Conservation (phyloP, 2,113 vertebrate genomes). For the Cyanoderma ruficeps region DNA sequence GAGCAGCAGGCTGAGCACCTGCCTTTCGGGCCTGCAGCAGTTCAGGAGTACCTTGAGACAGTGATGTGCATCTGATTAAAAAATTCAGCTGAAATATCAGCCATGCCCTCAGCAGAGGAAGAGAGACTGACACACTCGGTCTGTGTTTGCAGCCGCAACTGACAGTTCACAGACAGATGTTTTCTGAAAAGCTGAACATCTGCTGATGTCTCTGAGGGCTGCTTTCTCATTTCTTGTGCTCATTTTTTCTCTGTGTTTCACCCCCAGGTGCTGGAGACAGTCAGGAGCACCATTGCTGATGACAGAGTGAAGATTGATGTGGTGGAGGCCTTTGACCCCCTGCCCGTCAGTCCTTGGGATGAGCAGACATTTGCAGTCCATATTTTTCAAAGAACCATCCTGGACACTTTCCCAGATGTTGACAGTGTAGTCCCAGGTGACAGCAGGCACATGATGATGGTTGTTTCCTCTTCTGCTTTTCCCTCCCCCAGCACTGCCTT, state of each 20-base stretch:
- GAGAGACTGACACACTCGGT: background rate
- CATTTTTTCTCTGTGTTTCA: background rate
- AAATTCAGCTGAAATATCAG: background rate
- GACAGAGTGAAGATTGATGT: constrained; percentile 84
- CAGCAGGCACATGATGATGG: constrained; percentile 14
- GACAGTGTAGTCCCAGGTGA: constrained; percentile 85
- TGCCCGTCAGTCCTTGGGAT: constrained; percentile 84
- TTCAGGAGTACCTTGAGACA: background rate
- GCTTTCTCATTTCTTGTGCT: background rate
- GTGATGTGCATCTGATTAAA: background rate
- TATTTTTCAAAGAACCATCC: constrained; percentile 84
- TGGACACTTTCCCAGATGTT: constrained; percentile 85
- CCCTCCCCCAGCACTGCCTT: background rate
- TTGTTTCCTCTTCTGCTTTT: constrained; percentile 55
- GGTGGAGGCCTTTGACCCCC: constrained; percentile 81
- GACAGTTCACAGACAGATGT: background rate
- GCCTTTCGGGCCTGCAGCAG: background rate
- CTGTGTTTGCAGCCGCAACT: background rate
- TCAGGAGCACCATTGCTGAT: constrained; percentile 80
- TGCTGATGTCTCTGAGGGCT: background rate
- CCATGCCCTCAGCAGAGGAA: background rate
- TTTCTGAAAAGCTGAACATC: background rate
- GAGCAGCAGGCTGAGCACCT: background rate
- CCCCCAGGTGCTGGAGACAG: constrained; percentile 81
- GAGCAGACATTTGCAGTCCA: constrained; percentile 85